Evolutionary conservation across 2,888 invertebrate genomes (phyloP).

Genomic region (Dasysyrphus albostriatus): DNA sequence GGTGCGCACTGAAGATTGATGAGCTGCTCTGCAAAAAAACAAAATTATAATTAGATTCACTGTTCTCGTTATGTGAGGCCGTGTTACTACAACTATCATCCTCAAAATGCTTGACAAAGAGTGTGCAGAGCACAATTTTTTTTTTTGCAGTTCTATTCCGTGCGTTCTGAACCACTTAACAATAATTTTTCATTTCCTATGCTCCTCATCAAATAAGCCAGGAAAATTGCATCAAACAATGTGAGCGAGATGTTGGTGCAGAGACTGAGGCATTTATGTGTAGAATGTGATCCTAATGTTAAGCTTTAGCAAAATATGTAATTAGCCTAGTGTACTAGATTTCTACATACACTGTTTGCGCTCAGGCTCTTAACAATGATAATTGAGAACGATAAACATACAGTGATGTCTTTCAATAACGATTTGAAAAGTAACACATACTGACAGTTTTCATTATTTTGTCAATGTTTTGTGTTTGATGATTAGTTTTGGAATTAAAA

Average conservation of each 20-base stretch:
- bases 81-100: slow-evolving; percentile 43
- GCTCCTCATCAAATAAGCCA: slow-evolving; percentile 44
- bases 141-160: slow-evolving; percentile 23
- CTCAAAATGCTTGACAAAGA: slow-evolving; percentile 20
- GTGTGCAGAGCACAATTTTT: slow-evolving; percentile 12
- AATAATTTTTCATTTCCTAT: slow-evolving; percentile 70
- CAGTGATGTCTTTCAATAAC: background rate
- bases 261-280: slow-evolving; percentile 30
- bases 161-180: slow-evolving; percentile 67
- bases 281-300: slow-evolving; percentile 1
- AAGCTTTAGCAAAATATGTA: slow-evolving; percentile 29
- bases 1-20: slow-evolving; percentile 60
- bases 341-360: slow-evolving; percentile 40
- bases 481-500: background rate
- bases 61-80: slow-evolving; percentile 48
- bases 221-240: slow-evolving; percentile 17
- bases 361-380: background rate
- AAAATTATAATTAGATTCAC: slow-evolving; percentile 64
- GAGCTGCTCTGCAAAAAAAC: slow-evolving; percentile 43
- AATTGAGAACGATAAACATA: background rate
- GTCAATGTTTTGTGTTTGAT: too few species aligned
- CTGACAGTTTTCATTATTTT: background rate
- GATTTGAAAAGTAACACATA: background rate
- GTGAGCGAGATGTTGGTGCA: slow-evolving; percentile 29
- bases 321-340: slow-evolving; percentile 66